Base-by-base conservation (phyloP, 2,797 vertebrate species). In the Steatocranus sp. region DNA sequence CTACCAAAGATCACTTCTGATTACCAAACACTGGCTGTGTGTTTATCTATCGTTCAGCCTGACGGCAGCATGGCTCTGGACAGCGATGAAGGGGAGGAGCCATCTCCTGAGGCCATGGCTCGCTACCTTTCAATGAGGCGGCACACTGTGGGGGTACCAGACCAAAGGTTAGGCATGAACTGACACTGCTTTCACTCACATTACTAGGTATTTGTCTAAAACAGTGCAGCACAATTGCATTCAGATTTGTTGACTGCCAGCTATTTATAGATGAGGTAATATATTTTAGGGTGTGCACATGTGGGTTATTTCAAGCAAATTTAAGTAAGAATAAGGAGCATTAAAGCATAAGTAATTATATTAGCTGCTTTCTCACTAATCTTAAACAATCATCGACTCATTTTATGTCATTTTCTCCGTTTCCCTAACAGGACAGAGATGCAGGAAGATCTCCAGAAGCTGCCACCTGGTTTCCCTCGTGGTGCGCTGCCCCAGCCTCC, bases 121-220 rank as follows among this genome's bases (percentile, higher is more conserved):
- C 97, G 99, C 9, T 99, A 99, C 89, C 97, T 99, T 32, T 99
- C 98, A 0, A 99, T 99, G 99, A 96, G 99, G 88, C 97, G 99
- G 81, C 98, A 99, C 96, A 99, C 99, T 0, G 99, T 99, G 27
- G 98, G 99, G 7, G 99, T 99, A 10, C 98, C 98, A 34, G 98
- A 99, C 94, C 98, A 99, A 80, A 97, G 98, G 99, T 99, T 90
- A 85, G 78, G 90, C 94, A 48, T 90, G 1, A 48, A 73, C 17
- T 30, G 41, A 73, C 68, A 73, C 25, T 14, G 12, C 34, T 46
- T 73, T 75, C 17, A 8, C 36, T 49, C 30, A 61, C 38, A 38
- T 36, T 75, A 27, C 75, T 32, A 5, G 20, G 56, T 20, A 15
- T 43, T 66, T 43, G 12, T 34, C 20, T 61, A 41, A 27, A 41